Base-by-base conservation (phyloP, 1,140 invertebrate genomes). In the Nephotettix cincticeps region DNA sequence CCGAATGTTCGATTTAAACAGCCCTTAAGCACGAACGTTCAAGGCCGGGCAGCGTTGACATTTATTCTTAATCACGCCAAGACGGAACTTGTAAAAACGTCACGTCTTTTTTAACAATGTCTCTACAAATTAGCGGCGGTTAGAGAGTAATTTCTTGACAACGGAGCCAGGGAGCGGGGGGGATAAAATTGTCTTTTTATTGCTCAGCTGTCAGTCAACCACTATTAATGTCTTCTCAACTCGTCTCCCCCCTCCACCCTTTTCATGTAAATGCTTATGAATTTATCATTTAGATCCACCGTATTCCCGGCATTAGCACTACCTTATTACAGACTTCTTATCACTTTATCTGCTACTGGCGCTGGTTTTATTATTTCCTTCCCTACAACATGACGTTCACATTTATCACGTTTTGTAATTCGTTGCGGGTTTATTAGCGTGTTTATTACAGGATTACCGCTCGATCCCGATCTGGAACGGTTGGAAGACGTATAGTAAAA, bases 101-200 rank as follows among this genome's bases (percentile, higher is more conserved):
- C 64, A 64, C 61, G 61, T 64, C 61, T 64, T 65, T 67, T 36
- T 61, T 61, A 61, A 61, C 56, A 61, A 28, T 61, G 56, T 61
- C 56, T 61, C 2, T 1, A 27, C 56, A 61, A 61, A 61, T 61
- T 61, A 61, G 56, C 56, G 56, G 47, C 13, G 56, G 56, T 61
- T 61, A 61, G 14, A 61, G 23, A 27, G 56, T 61, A 25, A 61
- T 25, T 14, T 61, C 56, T 61, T 61, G 23, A 25, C 56, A 27
- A 25, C 56, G 56, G 21, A 6, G 56, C 14, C 56, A 25, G 21
- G 2, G 56, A 23, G 4, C 17, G 40, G 14, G 36, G 40, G 32
- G 40, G 9, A 67, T 67, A 23, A 67, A 67, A 67, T 67, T 67
- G 32, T 67, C 64, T 67, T 65, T 65, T 61, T 61, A 61, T 61